These are phyloP conservation scores for Epinephelus moara DNA, from an alignment of 2,113 vertebrate genomes.

Conservation along the genomic window DNA sequence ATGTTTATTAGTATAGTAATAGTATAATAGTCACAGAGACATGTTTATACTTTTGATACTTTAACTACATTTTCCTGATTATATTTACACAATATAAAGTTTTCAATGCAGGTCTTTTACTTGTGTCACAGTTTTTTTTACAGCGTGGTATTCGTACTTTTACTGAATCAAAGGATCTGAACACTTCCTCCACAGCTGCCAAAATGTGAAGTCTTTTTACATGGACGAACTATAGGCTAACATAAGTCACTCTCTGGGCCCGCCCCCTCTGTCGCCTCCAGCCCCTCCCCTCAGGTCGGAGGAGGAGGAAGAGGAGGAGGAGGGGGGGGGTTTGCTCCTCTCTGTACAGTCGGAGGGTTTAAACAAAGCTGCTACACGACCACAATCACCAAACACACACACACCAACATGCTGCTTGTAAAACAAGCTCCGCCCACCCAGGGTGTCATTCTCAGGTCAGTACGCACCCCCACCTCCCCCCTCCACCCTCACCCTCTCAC, in stretches of 20 bases:
- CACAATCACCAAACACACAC: neutral
- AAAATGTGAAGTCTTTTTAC: neutral
- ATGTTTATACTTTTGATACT: no score
- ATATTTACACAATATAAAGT: no score
- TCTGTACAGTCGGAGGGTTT: constrained; percentile 12
- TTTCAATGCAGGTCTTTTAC: no score
- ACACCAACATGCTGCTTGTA: constrained; percentile 32
- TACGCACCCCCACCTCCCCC: neutral
- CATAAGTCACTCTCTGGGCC: neutral
- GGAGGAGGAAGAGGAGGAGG: neutral
- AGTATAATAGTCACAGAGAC: no score
- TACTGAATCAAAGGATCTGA: no score
- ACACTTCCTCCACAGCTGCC: no score
- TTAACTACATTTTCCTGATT: no score
- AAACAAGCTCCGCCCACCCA: constrained; percentile 43
- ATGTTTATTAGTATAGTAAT: no score
- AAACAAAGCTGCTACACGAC: constrained; percentile 27
- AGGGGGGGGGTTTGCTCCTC: neutral
- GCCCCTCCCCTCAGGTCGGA: neutral
- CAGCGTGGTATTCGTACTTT: no score
- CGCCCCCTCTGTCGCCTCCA: neutral
- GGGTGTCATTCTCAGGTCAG: constrained; percentile 61
- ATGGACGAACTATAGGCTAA: no score
- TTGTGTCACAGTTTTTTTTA: no score
- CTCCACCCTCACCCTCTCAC: neutral